These are phyloP conservation scores for Cephus spinipes DNA, from an alignment of 2,888 invertebrate genomes.

Conservation along the genomic window DNA sequence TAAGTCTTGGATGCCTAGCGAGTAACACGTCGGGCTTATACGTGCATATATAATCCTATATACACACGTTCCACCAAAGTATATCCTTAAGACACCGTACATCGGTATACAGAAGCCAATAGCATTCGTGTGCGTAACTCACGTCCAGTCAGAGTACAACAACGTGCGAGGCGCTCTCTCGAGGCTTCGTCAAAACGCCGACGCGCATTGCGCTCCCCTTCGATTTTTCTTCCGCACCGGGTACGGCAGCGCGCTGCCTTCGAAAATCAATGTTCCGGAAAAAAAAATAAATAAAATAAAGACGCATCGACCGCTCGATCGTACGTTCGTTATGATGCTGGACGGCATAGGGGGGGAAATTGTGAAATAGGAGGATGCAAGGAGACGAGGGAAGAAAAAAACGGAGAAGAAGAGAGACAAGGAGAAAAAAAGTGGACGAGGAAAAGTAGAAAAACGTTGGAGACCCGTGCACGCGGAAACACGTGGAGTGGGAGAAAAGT, in stretches of 20 bases:
- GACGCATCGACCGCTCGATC: neutral
- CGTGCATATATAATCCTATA: neutral
- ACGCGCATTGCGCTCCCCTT: neutral
- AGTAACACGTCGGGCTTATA: neutral
- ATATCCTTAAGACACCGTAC: neutral
- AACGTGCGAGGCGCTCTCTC: neutral
- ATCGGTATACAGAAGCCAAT: neutral
- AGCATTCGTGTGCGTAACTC: neutral
- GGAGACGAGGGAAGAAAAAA: constrained; percentile 9
- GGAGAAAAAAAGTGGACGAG: neutral
- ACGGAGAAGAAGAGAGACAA: constrained; percentile 8
- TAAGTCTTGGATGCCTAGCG: neutral
- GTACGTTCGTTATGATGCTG: neutral
- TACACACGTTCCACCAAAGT: neutral
- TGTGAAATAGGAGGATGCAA: constrained; percentile 12
- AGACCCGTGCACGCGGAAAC: neutral
- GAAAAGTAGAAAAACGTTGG: constrained; percentile 1
- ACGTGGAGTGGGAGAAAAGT: neutral
- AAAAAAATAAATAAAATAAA: neutral
- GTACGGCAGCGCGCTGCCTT: neutral
- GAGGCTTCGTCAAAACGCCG: neutral
- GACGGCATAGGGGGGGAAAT: neutral
- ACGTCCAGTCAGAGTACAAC: neutral
- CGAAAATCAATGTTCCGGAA: neutral
- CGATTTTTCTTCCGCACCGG: neutral